phyloP scores from a whole-genome alignment of 2,888 invertebrate species.

The Brachypalpus laphriformis region DNA sequence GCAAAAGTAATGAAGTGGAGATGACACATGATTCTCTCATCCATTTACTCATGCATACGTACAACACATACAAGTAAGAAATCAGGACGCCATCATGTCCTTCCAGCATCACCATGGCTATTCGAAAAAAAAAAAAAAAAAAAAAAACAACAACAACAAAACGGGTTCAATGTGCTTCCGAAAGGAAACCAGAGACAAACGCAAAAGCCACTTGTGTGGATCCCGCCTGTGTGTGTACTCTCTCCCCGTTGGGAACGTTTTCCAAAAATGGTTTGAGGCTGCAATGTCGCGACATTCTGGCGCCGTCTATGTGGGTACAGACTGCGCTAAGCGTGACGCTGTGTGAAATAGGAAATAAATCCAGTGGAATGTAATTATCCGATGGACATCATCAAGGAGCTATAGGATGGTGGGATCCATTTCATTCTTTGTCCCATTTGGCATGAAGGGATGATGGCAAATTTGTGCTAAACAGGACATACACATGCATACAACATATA shows the following conservation, averaged over 20 bases:
- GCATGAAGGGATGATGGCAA: slow-evolving; percentile 2
- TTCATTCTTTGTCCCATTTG: slow-evolving; percentile 33
- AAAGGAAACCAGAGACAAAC: slow-evolving; percentile 48
- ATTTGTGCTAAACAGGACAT: slow-evolving; percentile 21
- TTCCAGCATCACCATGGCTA: slow-evolving; percentile 10
- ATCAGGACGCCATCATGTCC: slow-evolving; percentile 45
- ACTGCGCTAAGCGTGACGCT: slow-evolving; percentile 30
- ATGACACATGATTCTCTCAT: slow-evolving; percentile 61
- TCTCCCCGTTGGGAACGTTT: slow-evolving; percentile 3
- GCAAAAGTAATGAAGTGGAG: slow-evolving; percentile 63
- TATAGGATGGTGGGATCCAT: background rate
- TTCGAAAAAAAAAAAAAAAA: no score
- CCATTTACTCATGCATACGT: slow-evolving; percentile 3
- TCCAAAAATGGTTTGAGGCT: slow-evolving; percentile 45
- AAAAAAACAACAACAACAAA: slow-evolving; percentile 34
- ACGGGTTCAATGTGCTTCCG: slow-evolving; percentile 63
- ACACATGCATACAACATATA: slow-evolving; percentile 41
- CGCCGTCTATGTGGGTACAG: slow-evolving; percentile 47
- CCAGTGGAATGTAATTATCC: slow-evolving; percentile 66
- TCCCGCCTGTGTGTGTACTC: background rate
- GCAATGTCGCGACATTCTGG: slow-evolving; percentile 67
- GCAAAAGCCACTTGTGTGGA: slow-evolving; percentile 19
- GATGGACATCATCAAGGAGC: slow-evolving; percentile 45
- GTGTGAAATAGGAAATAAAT: slow-evolving; percentile 56
- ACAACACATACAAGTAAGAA: slow-evolving; percentile 15